Conservation (phyloP, 2,797 vertebrate genomes). For the Balearica regulorum region DNA sequence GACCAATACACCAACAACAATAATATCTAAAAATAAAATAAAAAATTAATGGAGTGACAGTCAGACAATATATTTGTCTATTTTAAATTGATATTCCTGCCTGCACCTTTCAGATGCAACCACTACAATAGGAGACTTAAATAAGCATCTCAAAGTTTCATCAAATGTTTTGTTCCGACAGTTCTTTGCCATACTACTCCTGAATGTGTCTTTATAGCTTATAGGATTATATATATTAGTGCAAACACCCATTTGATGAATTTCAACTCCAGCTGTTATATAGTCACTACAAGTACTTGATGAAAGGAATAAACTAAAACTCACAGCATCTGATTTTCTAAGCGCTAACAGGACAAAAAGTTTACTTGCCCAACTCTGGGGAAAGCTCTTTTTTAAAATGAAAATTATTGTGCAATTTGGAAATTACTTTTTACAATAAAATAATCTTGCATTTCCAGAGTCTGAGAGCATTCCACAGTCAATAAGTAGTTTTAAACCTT, state of each 20-base stretch:
- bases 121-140: neutral
- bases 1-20: neutral
- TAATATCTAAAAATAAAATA: neutral
- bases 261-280: constrained; percentile 45
- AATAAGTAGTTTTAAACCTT: neutral
- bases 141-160: neutral
- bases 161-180: neutral
- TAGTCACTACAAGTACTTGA: neutral
- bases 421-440: neutral
- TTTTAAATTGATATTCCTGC: neutral
- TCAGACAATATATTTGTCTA: neutral
- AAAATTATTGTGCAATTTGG: neutral
- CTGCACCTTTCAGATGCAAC: neutral
- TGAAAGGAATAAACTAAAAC: neutral
- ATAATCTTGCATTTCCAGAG: neutral
- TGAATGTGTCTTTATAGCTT: neutral
- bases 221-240: constrained; percentile 3
- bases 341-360: neutral
- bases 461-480: neutral
- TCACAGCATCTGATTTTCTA: neutral
- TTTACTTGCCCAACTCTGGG: neutral
- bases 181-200: neutral
- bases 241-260: constrained; percentile 1
- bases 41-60: neutral
- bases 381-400: neutral